Conservation (phyloP, 1,140 invertebrate genomes). For the Maconellicoccus hirsutus region DNA sequence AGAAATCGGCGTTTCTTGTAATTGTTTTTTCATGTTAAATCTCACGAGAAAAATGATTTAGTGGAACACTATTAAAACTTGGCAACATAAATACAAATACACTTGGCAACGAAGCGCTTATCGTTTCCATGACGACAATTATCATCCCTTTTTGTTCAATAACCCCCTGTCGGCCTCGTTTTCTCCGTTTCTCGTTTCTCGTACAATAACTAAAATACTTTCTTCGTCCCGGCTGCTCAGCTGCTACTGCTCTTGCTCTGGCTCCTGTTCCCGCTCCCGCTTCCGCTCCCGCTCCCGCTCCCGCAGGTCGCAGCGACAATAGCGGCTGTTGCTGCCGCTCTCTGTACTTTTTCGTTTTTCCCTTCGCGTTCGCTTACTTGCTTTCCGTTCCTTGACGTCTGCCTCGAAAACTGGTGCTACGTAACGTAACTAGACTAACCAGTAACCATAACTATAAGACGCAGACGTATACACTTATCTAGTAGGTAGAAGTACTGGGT, state of each 20-base stretch:
- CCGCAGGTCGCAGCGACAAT: too few species aligned
- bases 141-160: constrained; percentile 22
- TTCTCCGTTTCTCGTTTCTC: constrained; percentile 4
- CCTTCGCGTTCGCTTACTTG: neutral
- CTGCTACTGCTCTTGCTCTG: too few species aligned
- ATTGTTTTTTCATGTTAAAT: constrained; percentile 16
- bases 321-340: too few species aligned
- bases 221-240: neutral
- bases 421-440: neutral
- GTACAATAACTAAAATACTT: constrained; percentile 16
- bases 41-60: constrained; percentile 12
- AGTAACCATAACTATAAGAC: neutral
- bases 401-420: neutral
- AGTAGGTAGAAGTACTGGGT: too few species aligned
- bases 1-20: neutral
- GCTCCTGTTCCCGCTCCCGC: too few species aligned
- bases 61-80: neutral
- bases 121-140: constrained; percentile 15
- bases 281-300: too few species aligned
- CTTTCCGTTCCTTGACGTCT: constrained; percentile 7
- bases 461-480: too few species aligned
- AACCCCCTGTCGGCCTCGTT: constrained; percentile 17
- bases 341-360: neutral
- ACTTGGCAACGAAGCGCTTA: constrained; percentile 7
- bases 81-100: constrained; percentile 12